Base-by-base conservation (phyloP, 2,888 invertebrate genomes). In the Portevinia maculata region DNA sequence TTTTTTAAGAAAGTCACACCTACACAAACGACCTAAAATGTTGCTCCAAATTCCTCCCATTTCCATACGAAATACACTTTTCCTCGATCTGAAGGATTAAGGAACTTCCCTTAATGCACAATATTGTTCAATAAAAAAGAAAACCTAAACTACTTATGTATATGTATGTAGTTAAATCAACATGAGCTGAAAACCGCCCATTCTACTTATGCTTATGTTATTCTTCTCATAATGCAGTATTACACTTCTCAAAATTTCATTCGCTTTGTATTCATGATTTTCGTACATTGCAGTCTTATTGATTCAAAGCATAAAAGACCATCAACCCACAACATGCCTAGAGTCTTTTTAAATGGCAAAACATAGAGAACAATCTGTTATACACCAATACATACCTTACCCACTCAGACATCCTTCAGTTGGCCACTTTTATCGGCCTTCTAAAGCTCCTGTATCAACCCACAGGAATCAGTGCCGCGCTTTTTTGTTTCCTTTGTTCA, bases 331-430 rank as follows among this genome's bases (percentile, higher is more conserved):
- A 55, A 21, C 39, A 3, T 15, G 3, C 11, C 13, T 39, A 41
- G 41, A 30, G 28, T 59, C n/a, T 32, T 62, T 48, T 7, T 7
- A n/a, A 5, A 13, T 13, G 44, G 8, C 11, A 5, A 8, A 11
- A 4, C 30, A 53, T 24, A 24, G 3, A 44, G 9, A 9, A 52
- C 30, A 39, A 52, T 50, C 24, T 65, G 50, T n/a, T 24, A 24
- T 24, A 5, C n/a, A n/a, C n/a, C n/a, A n/a, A 57, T 24, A 70
- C 34, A 53, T 60, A 62, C 52, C 46, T 55, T 62, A 62, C 17
- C 71, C 62, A 71, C 71, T 71, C 71, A 71, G 71, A 71, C 71
- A 37, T 17, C 44, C 52, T 71, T 44, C 71, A 59, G 59, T 60
- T 13, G 59, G 37, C 8, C 52, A 46, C 60, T 75, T 48, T 67